phyloP scores from a whole-genome alignment of 2,888 invertebrate genomes.

The Leucozona laternaria region DNA sequence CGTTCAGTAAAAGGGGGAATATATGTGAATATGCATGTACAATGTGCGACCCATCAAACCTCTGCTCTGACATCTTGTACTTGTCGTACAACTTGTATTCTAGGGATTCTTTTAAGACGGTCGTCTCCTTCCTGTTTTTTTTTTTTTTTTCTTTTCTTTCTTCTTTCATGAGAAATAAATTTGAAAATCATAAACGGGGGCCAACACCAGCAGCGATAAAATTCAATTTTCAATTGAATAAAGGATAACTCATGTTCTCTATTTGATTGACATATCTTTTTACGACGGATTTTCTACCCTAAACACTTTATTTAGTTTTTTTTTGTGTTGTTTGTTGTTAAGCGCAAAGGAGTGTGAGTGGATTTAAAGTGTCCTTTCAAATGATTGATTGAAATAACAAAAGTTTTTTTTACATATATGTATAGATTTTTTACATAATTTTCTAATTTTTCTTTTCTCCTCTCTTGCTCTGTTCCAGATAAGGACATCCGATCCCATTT shows the following conservation, averaged over 20 bases:
- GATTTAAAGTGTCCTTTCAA: slow-evolving; percentile 71
- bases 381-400: slow-evolving; percentile 69
- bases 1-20: neutral
- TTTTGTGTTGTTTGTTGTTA: slow-evolving; percentile 6
- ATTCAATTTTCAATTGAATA: slow-evolving; percentile 73
- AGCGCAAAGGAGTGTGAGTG: slow-evolving; percentile 41
- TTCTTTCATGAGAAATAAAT: slow-evolving; percentile 52
- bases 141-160: neutral
- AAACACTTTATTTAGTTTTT: slow-evolving; percentile 35
- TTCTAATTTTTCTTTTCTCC: slow-evolving; percentile 65
- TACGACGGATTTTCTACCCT: slow-evolving; percentile 42
- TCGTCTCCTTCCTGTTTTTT: slow-evolving; percentile 26
- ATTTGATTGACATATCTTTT: slow-evolving; percentile 73
- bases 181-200: slow-evolving; percentile 32
- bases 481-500: slow-evolving; percentile 83
- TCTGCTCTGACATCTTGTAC: slow-evolving; percentile 72
- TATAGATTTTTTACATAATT: slow-evolving; percentile 59
- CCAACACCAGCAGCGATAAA: slow-evolving; percentile 67
- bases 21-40: slow-evolving; percentile 42
- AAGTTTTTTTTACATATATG: neutral
- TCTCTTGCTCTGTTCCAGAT: slow-evolving; percentile 78
- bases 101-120: slow-evolving; percentile 24
- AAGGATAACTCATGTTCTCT: slow-evolving; percentile 69
- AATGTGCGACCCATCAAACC: slow-evolving; percentile 74
- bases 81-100: slow-evolving; percentile 57